phyloP scores from a whole-genome alignment of 2,113 vertebrate genomes.

The Lasiurus cinereus region DNA sequence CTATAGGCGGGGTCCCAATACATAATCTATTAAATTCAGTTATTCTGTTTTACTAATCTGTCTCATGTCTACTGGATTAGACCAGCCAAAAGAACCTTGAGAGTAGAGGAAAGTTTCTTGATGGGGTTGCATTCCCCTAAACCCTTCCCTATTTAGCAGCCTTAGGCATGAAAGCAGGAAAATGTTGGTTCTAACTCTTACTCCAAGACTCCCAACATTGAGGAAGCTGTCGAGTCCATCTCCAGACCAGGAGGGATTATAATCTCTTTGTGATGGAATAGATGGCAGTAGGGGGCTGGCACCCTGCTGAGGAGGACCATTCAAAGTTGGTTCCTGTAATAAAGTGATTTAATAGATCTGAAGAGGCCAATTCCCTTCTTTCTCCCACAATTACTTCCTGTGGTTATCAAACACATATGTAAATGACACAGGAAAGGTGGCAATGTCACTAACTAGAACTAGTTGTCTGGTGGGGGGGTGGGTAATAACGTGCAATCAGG shows the following conservation, averaged over 20 bases:
- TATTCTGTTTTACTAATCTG: background rate
- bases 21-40: background rate
- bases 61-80: background rate
- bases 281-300: slow-evolving; percentile 84
- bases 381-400: slow-evolving; percentile 91
- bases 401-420: slow-evolving; percentile 91
- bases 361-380: slow-evolving; percentile 91
- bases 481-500: fast-evolving
- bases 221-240: slow-evolving; percentile 83
- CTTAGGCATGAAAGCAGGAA: slow-evolving; percentile 73
- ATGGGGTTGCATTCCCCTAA: background rate
- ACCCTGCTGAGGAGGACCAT: slow-evolving; percentile 87
- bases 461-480: background rate
- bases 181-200: slow-evolving; percentile 75
- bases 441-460: slow-evolving; percentile 72
- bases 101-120: background rate
- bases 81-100: background rate
- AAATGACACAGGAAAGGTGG: slow-evolving; percentile 84
- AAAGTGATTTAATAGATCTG: slow-evolving; percentile 93
- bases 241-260: slow-evolving; percentile 87
- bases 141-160: background rate
- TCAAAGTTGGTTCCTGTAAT: slow-evolving; percentile 92
- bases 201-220: slow-evolving; percentile 79
- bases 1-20: background rate
- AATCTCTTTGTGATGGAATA: slow-evolving; percentile 91